Base-by-base conservation (phyloP, 2,888 invertebrate species). In the Diarsia rubi region DNA sequence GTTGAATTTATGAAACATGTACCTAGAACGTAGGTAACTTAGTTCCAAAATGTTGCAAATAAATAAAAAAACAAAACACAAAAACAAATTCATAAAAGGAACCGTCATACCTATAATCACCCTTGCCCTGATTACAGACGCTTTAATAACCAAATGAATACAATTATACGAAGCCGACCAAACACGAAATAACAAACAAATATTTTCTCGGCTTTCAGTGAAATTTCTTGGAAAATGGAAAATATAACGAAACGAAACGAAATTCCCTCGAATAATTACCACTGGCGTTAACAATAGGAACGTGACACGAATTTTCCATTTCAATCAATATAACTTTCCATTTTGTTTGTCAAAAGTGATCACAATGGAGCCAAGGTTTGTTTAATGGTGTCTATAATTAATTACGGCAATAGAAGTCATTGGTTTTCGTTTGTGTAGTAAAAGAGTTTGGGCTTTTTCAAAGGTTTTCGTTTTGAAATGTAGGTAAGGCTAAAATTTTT, bases 261-360 rank as follows among this genome's bases (percentile, higher is more conserved):
- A 85, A 70, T 77, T 68, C 69, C 70, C 57, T 62, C 57, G 49
- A 85, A 85, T 85, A 85, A 82, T 82, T 82, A 85, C 85, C 57
- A 65, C 45, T 47, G 37, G 42, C 21, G 5, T 45, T 47, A 69
- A 86, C 84, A 80, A 84, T 67, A n/a, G 69, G n/a, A 12, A 68
- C 65, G 74, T 75, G 75, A 81, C 88, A 81, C 66, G 66, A 88
- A 86, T 86, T 82, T 84, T 83, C 85, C 83, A 73, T 84, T 84
- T 83, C 83, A 83, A 87, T 86, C 86, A 81, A 88, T 88, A 84
- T 78, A 78, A 63, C 70, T 60, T 59, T 62, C 44, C 71, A 81
- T 78, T 84, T 83, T 73, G 86, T 79, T 84, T 78, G 83, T 84
- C 81, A 79, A 78, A 81, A 78, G 65, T 75, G 59, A 76, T 77